These are phyloP conservation scores for Notodonta ziczac DNA, from an alignment of 2,888 invertebrate species.

Conservation along the genomic window DNA sequence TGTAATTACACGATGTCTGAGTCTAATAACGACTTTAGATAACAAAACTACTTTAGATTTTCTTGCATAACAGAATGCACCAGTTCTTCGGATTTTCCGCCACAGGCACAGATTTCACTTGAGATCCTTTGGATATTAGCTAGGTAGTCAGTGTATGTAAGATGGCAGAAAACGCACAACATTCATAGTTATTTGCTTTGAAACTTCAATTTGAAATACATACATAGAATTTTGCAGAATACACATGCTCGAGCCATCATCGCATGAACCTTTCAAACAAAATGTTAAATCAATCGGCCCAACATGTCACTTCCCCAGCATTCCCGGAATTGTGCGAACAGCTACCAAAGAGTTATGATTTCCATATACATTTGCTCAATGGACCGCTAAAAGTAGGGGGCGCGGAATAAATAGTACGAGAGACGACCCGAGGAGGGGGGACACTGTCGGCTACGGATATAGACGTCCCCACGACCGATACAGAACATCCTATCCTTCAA, in stretches of 20 bases:
- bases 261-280: constrained; percentile 13
- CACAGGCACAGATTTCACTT: too few relatives aligned
- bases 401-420: constrained; percentile 63
- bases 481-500: constrained; percentile 2
- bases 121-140: too few relatives aligned
- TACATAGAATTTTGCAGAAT: neutral
- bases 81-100: too few relatives aligned
- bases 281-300: constrained; percentile 12
- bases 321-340: constrained; percentile 15
- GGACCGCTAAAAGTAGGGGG: constrained; percentile 55
- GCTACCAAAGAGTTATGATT: constrained; percentile 40
- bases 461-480: constrained; percentile 32
- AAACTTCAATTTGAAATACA: too few relatives aligned
- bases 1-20: constrained; percentile 2
- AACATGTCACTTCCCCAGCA: constrained; percentile 21
- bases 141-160: too few relatives aligned
- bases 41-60: neutral
- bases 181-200: too few relatives aligned
- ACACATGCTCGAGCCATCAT: neutral
- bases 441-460: constrained; percentile 49
- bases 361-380: constrained; percentile 56
- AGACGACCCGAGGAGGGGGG: constrained; percentile 31
- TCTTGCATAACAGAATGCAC: neutral
- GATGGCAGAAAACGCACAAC: too few relatives aligned
- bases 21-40: constrained; percentile 5